Conservation (phyloP, 2,113 vertebrate genomes). For the Cygnus buccinator region DNA sequence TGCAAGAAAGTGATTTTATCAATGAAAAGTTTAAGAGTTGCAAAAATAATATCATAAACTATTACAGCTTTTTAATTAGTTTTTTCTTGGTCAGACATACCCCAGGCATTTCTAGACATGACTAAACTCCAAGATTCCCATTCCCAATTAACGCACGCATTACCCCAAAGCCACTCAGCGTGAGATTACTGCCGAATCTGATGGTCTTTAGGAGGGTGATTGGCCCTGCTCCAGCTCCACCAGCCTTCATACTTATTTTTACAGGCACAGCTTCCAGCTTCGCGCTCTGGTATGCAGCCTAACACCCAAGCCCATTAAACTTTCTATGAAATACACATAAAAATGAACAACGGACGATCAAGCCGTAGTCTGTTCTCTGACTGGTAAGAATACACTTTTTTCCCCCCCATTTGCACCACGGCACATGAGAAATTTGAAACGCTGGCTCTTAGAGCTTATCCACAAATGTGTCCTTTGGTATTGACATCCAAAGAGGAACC, state of each 20-base stretch:
- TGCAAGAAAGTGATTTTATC: neutral
- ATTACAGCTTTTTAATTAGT: slow-evolving; percentile 13
- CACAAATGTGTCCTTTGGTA: neutral
- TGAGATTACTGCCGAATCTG: slow-evolving; percentile 32
- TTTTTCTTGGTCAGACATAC: slow-evolving; percentile 39
- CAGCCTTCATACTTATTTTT: slow-evolving; percentile 52
- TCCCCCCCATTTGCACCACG: neutral
- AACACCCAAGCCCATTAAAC: slow-evolving; percentile 52
- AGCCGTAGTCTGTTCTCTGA: neutral
- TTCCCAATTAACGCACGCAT: slow-evolving; percentile 1
- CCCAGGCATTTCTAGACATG: slow-evolving; percentile 49
- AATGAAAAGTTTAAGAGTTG: neutral
- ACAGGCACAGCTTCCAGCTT: slow-evolving; percentile 52
- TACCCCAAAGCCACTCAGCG: neutral
- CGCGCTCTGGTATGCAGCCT: neutral
- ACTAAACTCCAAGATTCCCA: slow-evolving; percentile 41
- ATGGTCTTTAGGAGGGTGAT: slow-evolving; percentile 1
- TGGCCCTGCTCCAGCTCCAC: slow-evolving; percentile 39
- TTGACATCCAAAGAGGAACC: neutral
- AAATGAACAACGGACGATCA: slow-evolving; percentile 47
- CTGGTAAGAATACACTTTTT: neutral
- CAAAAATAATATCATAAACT: neutral
- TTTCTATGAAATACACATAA: slow-evolving; percentile 1
- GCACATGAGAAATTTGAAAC: neutral
- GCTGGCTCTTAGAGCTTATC: neutral